These are phyloP conservation scores for Gymnoscopelus braueri DNA, from an alignment of 2,797 vertebrate species.

Conservation along the genomic window DNA sequence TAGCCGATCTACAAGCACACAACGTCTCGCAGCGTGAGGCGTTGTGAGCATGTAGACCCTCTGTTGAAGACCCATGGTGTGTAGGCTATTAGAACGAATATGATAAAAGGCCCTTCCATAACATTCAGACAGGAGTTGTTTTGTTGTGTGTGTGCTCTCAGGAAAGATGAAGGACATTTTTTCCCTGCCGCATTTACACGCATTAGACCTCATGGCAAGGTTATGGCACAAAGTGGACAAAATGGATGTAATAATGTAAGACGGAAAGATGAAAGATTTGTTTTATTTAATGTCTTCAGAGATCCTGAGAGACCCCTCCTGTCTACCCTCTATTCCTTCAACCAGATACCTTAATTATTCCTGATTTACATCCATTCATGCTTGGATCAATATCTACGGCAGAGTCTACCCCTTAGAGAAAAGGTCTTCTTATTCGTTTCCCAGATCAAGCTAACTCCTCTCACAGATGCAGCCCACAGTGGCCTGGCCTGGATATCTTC, in stretches of 20 bases:
- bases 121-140: conserved; percentile 25
- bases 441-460: too few relatives aligned
- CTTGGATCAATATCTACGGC: not conserved
- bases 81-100: not conserved
- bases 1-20: too few relatives aligned
- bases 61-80: too few relatives aligned
- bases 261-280: not conserved
- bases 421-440: too few relatives aligned
- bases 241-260: conserved; percentile 26
- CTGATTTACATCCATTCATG: too few relatives aligned
- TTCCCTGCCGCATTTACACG: conserved; percentile 45
- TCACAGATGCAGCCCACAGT: too few relatives aligned
- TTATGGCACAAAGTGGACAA: conserved; percentile 22
- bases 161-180: conserved; percentile 34
- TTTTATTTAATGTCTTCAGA: not conserved
- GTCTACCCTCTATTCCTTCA: too few relatives aligned
- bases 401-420: too few relatives aligned
- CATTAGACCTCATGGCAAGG: conserved; percentile 12
- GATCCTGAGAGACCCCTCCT: not conserved
- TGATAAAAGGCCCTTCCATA: conserved; percentile 57
- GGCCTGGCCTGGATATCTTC: not conserved
- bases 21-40: too few relatives aligned
- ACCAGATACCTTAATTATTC: too few relatives aligned
- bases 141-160: conserved; percentile 44
- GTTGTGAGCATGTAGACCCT: too few relatives aligned